A percentile compares a stretch with the other conserved stretches of the same genome.
phyloP scores from a whole-genome alignment of 1,140 invertebrate species.

The Magallana ariakensis region DNA sequence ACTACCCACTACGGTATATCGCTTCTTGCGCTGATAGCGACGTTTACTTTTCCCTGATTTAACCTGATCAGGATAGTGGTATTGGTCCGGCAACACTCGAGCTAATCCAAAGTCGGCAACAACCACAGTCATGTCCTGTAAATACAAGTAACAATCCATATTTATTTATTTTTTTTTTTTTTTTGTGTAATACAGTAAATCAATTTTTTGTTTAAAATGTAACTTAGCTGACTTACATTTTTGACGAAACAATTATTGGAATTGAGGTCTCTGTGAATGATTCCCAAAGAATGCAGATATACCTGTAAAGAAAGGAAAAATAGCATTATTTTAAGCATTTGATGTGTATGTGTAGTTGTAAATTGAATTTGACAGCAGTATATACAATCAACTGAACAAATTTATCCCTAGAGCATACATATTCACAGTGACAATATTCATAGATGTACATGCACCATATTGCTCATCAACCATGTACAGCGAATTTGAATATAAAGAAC shows the following conservation, averaged over 20 bases:
- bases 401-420: too few relatives aligned
- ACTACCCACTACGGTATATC: slow-evolving; percentile 79
- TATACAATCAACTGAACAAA: too few relatives aligned
- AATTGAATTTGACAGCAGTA: too few relatives aligned
- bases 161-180: too few relatives aligned
- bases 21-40: slow-evolving; percentile 69
- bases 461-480: too few relatives aligned
- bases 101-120: slow-evolving; percentile 79
- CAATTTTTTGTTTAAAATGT: neutral
- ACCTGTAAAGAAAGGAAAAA: slow-evolving; percentile 63
- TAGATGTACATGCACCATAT: too few relatives aligned
- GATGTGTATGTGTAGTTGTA: neutral
- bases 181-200: too few relatives aligned
- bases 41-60: slow-evolving; percentile 51
- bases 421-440: too few relatives aligned
- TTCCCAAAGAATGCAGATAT: slow-evolving; percentile 78
- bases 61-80: slow-evolving; percentile 46
- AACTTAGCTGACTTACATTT: slow-evolving; percentile 64
- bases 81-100: slow-evolving; percentile 71
- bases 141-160: neutral
- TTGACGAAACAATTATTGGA: slow-evolving; percentile 78
- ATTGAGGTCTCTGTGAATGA: slow-evolving; percentile 79
- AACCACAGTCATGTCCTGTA: slow-evolving; percentile 76
- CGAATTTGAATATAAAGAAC: too few relatives aligned
- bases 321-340: neutral